Evolutionary conservation across 1,140 invertebrate genomes (phyloP), one percentile per base, ranked within the genome.

Genomic region (Zaprionus kolodkinae): DNA sequence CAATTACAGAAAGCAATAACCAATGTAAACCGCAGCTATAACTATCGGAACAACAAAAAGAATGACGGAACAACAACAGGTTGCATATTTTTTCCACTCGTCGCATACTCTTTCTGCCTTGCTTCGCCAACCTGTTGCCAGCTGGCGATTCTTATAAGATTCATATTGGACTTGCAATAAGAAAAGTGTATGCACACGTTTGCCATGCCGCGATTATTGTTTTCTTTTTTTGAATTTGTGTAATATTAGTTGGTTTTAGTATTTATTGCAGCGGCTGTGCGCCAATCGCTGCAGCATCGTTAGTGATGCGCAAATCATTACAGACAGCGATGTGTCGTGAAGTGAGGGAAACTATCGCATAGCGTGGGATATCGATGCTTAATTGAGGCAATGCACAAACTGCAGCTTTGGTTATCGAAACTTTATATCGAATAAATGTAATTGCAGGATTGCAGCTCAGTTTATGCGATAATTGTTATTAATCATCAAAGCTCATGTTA

Each of bases 201-300:
- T 66, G 69, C 10, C 40, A 45, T 45, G 40, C n/a, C n/a, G 40
- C 6, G 40, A 6, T 15, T 45, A 30, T 35, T 52, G 17, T 45
- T 27, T 38, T 6, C n/a, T 40, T 2, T 35, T 40, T 2, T 64
- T 36, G 5, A 27, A 25, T 59, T 81, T 73, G 10, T 73, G 48
- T 76, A 79, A 64, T 64, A 71, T 79, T 70, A 67, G 67, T 30
- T 67, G 68, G 69, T 71, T 79, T 74, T 40, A 74, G 65, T 77
- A 76, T 82, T 81, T 81, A 85, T 86, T 85, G 74, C 70, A 72
- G 60, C 74, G 54, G 48, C 54, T 69, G 65, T 63, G 54, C 45
- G 45, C 40, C 21, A n/a, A n/a, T n/a, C n/a, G n/a, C n/a, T n/a
- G n/a, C n/a, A n/a, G n/a, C n/a, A 33, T 25, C 40, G 48, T 30